Conservation (phyloP, 2,888 invertebrate genomes). For the Ypsolopha sequella region DNA sequence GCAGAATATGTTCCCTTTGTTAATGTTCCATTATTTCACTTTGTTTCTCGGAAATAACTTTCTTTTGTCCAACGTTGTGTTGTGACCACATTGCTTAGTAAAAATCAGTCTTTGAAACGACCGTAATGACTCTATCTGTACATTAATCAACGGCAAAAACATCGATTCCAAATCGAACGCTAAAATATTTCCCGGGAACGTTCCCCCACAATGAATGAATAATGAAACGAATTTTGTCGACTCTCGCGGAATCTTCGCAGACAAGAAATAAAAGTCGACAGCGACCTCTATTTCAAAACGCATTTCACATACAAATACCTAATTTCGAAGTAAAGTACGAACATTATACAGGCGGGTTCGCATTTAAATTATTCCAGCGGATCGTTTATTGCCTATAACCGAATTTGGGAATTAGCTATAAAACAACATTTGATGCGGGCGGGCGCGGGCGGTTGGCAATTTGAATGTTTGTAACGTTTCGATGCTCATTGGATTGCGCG, state of each 20-base stretch:
- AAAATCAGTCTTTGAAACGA: neutral
- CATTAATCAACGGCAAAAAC: slow-evolving; percentile 10
- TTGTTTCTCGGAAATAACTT: neutral
- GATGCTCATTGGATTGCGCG: slow-evolving; percentile 58
- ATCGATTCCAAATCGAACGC: slow-evolving; percentile 1
- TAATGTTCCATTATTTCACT: neutral
- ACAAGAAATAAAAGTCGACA: slow-evolving; percentile 53
- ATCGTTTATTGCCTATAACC: slow-evolving; percentile 72
- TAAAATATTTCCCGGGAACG: slow-evolving; percentile 11
- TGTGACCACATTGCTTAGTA: neutral
- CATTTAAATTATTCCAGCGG: slow-evolving; percentile 70
- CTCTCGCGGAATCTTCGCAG: slow-evolving; percentile 18
- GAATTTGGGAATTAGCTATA: slow-evolving; percentile 72
- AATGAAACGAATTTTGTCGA: slow-evolving; percentile 11
- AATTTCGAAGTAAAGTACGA: slow-evolving; percentile 66
- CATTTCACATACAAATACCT: slow-evolving; percentile 71
- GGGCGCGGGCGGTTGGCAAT: slow-evolving; percentile 66
- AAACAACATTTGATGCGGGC: slow-evolving; percentile 71
- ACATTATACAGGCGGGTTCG: slow-evolving; percentile 67
- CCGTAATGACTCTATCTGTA: neutral
- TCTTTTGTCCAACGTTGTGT: neutral
- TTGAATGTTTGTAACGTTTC: slow-evolving; percentile 64
- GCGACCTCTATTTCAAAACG: slow-evolving; percentile 64
- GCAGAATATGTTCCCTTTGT: neutral
- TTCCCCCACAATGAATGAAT: slow-evolving; percentile 15